These are phyloP conservation scores for Anthoscopus minutus DNA, from an alignment of 2,113 vertebrate species.

Conservation along the genomic window DNA sequence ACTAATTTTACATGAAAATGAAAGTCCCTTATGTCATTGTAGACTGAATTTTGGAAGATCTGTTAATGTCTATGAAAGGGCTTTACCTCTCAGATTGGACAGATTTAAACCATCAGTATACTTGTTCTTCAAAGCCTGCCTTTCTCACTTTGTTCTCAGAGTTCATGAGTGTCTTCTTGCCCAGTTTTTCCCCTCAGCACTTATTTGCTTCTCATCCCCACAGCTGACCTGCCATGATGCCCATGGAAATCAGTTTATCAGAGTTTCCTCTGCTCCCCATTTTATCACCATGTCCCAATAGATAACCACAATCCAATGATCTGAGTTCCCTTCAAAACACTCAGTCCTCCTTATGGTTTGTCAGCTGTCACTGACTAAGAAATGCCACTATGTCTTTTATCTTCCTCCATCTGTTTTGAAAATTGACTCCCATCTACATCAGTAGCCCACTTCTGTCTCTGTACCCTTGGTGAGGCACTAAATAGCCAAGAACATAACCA, in stretches of 20 bases:
- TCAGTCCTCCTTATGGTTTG: background rate
- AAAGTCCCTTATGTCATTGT: background rate
- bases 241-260: background rate
- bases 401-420: background rate
- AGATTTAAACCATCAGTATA: background rate
- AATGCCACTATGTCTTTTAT: background rate
- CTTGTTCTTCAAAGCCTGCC: background rate
- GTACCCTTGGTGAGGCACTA: background rate
- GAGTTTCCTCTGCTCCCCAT: background rate
- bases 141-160: background rate
- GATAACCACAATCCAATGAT: background rate
- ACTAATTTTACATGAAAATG: background rate
- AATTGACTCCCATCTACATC: background rate
- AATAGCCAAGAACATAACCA: background rate
- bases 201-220: background rate
- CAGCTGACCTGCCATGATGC: rapidly evolving
- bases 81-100: background rate
- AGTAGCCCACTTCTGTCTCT: background rate
- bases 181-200: background rate
- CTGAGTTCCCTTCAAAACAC: background rate
- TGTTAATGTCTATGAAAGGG: background rate
- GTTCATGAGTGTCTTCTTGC: background rate
- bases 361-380: background rate
- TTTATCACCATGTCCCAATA: background rate
- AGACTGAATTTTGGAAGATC: background rate